These are phyloP conservation scores for Pristionchus entomophagus DNA, from an alignment of 2,888 invertebrate species.

Conservation along the genomic window DNA sequence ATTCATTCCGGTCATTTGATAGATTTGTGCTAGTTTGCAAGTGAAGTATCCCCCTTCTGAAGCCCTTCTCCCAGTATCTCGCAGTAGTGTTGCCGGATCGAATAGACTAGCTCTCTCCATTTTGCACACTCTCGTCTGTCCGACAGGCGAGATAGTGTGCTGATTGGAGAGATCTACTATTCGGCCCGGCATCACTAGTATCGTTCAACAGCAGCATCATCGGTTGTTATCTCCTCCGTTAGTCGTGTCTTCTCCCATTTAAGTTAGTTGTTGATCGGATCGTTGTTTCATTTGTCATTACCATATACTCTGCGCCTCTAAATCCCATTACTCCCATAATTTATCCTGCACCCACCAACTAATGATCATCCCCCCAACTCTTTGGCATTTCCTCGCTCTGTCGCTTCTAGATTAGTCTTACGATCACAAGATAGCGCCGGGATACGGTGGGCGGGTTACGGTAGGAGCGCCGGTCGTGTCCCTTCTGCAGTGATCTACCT, in stretches of 20 bases:
- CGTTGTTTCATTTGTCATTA: neutral
- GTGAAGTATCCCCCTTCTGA: neutral
- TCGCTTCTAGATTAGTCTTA: conserved; percentile 27
- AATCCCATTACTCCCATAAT: neutral
- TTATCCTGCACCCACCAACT: neutral
- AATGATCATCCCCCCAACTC: neutral
- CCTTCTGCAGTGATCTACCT: neutral
- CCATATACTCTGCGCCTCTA: neutral
- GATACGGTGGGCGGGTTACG: neutral
- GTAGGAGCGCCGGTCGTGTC: neutral
- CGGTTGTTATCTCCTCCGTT: neutral
- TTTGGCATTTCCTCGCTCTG: neutral
- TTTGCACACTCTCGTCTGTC: too few relatives aligned
- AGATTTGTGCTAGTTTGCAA: conserved; percentile 10
- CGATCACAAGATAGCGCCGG: neutral
- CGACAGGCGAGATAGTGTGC: too few relatives aligned
- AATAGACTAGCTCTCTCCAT: too few relatives aligned
- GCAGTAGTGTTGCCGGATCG: too few relatives aligned
- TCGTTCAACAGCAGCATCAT: neutral
- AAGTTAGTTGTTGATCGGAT: conserved; percentile 16
- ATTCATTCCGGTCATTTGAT: neutral
- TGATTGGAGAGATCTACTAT: too few relatives aligned
- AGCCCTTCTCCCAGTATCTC: neutral
- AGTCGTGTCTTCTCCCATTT: neutral
- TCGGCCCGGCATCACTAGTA: too few relatives aligned